Evolutionary conservation across 1,140 invertebrate genomes (phyloP).

Genomic region (Papilio glaucus): DNA sequence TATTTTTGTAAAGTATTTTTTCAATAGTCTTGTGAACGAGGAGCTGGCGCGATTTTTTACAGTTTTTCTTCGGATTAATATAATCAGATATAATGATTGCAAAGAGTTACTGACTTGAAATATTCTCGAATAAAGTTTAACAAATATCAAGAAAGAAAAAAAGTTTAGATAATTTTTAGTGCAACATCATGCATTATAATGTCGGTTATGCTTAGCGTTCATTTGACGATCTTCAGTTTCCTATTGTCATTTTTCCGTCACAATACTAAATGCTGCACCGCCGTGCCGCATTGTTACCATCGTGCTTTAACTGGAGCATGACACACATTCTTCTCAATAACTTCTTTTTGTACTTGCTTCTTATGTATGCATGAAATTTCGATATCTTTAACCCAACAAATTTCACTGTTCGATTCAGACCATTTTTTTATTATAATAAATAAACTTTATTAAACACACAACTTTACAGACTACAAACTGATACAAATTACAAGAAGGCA

Average conservation of each 20-base stretch:
- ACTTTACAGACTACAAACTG: too few species aligned
- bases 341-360: constrained; percentile 2
- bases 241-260: constrained; percentile 20
- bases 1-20: too few species aligned
- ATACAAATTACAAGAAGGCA: too few species aligned
- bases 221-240: constrained; percentile 18
- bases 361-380: not conserved
- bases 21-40: too few species aligned
- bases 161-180: not conserved
- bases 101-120: not conserved
- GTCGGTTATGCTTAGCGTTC: constrained; percentile 16
- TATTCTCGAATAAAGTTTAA: not conserved
- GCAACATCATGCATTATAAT: not conserved
- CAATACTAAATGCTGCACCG: constrained; percentile 16
- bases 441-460: too few species aligned
- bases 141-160: not conserved
- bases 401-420: not conserved
- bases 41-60: too few species aligned
- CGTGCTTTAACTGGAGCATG: constrained; percentile 28
- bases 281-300: not conserved
- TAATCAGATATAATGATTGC: too few species aligned
- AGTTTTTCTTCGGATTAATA: too few species aligned
- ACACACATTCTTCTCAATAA: constrained; percentile 31
- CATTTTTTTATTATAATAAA: too few species aligned
- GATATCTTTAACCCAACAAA: not conserved